Conservation (phyloP, 2,888 invertebrate genomes). For the Glyphotaelius pellucidus region DNA sequence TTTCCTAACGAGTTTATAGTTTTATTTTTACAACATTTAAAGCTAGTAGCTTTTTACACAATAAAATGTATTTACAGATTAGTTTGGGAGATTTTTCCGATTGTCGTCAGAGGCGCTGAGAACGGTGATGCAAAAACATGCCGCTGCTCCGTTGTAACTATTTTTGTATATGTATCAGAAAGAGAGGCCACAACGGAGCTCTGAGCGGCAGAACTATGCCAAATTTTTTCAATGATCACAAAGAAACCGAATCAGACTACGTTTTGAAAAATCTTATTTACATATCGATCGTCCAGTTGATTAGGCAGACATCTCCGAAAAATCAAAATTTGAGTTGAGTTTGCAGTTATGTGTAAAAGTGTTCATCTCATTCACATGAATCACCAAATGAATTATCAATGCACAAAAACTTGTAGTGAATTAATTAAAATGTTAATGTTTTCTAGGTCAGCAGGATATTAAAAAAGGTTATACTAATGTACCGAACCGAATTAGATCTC, state of each 20-base stretch:
- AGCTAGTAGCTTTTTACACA: conserved; percentile 44
- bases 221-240: background rate
- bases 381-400: too few species aligned
- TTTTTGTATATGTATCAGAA: background rate
- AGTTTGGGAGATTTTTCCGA: background rate
- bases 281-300: background rate
- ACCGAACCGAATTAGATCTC: too few species aligned
- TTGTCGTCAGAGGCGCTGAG: background rate
- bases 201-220: background rate
- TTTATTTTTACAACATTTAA: conserved; percentile 44
- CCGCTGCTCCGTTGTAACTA: background rate
- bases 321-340: too few species aligned
- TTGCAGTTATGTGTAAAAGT: too few species aligned
- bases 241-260: background rate
- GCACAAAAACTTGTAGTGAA: too few species aligned
- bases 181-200: background rate
- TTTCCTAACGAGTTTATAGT: conserved; percentile 13
- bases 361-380: too few species aligned
- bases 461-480: too few species aligned
- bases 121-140: background rate
- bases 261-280: background rate
- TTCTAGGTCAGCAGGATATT: too few species aligned
- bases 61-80: background rate
- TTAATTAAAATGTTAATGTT: too few species aligned
- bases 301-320: too few species aligned